Evolutionary conservation across 2,888 invertebrate genomes (phyloP).

Genomic region (Drosophila borealis): DNA sequence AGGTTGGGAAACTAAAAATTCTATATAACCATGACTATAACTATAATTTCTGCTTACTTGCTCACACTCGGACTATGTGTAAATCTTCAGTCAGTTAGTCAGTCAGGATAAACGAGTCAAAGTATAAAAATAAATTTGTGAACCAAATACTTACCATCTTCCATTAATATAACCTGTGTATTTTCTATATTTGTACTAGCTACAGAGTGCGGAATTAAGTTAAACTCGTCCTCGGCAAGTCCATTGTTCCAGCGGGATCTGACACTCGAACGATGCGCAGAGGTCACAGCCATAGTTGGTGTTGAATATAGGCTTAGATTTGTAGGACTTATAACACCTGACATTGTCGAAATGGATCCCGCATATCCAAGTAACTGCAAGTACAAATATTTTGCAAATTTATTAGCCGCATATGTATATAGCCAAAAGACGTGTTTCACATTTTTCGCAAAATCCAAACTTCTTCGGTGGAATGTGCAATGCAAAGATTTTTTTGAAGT

Average conservation of each 20-base stretch:
- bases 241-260: constrained; percentile 94
- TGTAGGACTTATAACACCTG: constrained; percentile 95
- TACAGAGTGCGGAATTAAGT: constrained; percentile 93
- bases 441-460: no score
- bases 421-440: no score
- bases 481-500: no score
- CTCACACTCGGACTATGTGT: no score
- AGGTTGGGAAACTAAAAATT: no score
- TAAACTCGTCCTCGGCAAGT: constrained; percentile 97
- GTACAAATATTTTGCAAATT: neutral
- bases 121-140: no score
- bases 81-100: no score
- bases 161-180: constrained; percentile 91
- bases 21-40: no score
- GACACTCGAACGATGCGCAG: constrained; percentile 89
- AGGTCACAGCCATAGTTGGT: constrained; percentile 86
- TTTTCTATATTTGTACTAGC: constrained; percentile 87
- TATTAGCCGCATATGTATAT: no score
- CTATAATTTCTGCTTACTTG: no score
- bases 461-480: no score
- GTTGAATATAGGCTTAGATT: constrained; percentile 94
- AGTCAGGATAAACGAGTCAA: no score
- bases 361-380: constrained; percentile 96
- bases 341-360: constrained; percentile 91
- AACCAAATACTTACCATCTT: constrained; percentile 88